phyloP scores from a whole-genome alignment of 1,140 invertebrate species.

The Ladona fulva region DNA sequence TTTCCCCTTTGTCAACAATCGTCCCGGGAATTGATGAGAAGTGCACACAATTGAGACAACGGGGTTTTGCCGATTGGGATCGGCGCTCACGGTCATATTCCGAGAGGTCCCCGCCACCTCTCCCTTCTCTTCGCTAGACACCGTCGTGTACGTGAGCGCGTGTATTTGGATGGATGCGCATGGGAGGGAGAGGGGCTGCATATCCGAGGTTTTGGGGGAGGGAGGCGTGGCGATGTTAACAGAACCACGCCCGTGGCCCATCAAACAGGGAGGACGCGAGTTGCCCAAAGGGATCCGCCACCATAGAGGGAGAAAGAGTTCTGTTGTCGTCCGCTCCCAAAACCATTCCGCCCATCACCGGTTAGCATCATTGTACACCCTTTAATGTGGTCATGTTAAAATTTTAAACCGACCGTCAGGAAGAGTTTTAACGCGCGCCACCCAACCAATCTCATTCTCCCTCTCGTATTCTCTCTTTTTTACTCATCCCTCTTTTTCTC shows the following conservation, averaged over 20 bases:
- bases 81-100: background rate
- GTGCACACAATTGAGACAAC: background rate
- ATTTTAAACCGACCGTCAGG: background rate
- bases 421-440: background rate
- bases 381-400: conserved; percentile 3
- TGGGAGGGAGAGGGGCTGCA: background rate
- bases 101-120: background rate
- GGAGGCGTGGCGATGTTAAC: background rate
- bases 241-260: background rate
- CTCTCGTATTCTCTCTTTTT: too few relatives aligned
- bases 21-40: background rate
- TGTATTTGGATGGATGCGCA: background rate
- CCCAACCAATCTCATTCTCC: background rate
- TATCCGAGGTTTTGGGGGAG: background rate
- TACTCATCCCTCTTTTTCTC: too few relatives aligned
- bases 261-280: background rate
- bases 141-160: background rate
- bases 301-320: background rate
- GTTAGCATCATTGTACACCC: background rate
- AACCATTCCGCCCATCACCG: background rate
- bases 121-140: background rate
- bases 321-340: background rate
- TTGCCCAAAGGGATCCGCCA: background rate
- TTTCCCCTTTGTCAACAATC: background rate
- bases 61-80: conserved; percentile 1